Evolutionary conservation across 2,797 vertebrate genomes (phyloP).

Genomic region (Natrix natrix): DNA sequence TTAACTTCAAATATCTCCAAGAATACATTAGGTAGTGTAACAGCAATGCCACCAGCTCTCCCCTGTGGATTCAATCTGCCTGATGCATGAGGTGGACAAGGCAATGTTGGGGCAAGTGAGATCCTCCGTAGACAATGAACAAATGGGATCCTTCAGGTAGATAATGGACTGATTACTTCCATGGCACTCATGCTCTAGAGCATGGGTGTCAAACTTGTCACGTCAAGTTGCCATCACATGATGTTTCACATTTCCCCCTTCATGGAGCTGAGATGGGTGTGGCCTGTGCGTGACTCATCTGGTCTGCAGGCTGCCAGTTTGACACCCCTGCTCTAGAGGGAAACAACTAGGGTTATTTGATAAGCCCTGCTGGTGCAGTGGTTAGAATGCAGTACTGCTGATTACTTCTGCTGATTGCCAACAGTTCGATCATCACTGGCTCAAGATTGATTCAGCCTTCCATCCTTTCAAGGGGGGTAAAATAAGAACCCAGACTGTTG

Average conservation of each 20-base stretch:
- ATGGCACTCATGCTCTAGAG: not conserved
- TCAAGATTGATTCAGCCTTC: too few species aligned
- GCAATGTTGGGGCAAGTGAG: not conserved
- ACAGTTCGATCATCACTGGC: too few species aligned
- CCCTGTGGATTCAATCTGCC: not conserved
- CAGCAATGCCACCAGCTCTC: not conserved
- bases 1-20: not conserved
- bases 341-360: not conserved
- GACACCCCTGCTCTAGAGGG: not conserved
- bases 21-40: not conserved
- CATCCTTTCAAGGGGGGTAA: too few species aligned
- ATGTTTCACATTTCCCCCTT: not conserved
- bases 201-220: not conserved
- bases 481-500: too few species aligned
- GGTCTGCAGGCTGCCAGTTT: not conserved
- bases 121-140: not conserved
- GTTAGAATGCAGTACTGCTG: too few species aligned
- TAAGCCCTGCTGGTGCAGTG: too few species aligned
- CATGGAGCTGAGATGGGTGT: accelerated
- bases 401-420: too few species aligned
- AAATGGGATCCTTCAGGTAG: not conserved
- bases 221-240: not conserved
- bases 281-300: not conserved
- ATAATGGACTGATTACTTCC: not conserved
- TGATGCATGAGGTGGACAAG: not conserved